Evolutionary conservation across 2,797 vertebrate genomes (phyloP).

Genomic region (Xiphorhynchus erythropygius): DNA sequence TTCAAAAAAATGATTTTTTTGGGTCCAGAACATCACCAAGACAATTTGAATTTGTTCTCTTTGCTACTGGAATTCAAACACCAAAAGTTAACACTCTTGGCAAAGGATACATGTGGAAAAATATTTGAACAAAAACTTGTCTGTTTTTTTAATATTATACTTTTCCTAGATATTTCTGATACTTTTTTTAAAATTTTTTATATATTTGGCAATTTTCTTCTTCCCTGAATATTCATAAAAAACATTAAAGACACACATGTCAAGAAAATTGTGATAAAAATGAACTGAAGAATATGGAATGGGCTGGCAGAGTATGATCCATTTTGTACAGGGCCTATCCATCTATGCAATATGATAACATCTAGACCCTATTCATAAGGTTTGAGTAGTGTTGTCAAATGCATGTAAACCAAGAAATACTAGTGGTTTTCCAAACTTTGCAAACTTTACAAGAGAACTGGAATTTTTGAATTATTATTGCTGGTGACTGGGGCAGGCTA

Average conservation of each 20-base stretch:
- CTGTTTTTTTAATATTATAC: not conserved
- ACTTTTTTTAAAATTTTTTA: not conserved
- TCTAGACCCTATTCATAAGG: not conserved
- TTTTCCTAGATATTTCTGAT: not conserved
- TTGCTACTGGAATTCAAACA: not conserved
- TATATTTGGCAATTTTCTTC: not conserved
- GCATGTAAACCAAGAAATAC: not conserved
- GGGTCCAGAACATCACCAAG: not conserved
- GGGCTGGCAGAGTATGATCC: too few species aligned
- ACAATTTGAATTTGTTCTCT: not conserved
- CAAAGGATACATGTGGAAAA: not conserved
- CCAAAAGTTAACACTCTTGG: not conserved
- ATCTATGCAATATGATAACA: not conserved
- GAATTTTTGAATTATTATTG: not conserved
- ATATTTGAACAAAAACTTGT: not conserved
- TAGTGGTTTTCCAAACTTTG: not conserved
- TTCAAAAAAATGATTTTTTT: not conserved
- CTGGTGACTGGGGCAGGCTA: not conserved
- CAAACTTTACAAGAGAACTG: not conserved
- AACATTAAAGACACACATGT: not conserved
- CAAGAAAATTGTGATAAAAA: not conserved
- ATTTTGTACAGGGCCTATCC: rapidly evolving
- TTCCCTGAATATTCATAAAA: not conserved
- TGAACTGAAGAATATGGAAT: not conserved
- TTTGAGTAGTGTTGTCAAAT: not conserved